A percentile compares a stretch with the other conserved stretches of the same genome.
These are phyloP conservation scores for Lepus oiostolus DNA, from an alignment of 2,797 vertebrate genomes.

Conservation along the genomic window DNA sequence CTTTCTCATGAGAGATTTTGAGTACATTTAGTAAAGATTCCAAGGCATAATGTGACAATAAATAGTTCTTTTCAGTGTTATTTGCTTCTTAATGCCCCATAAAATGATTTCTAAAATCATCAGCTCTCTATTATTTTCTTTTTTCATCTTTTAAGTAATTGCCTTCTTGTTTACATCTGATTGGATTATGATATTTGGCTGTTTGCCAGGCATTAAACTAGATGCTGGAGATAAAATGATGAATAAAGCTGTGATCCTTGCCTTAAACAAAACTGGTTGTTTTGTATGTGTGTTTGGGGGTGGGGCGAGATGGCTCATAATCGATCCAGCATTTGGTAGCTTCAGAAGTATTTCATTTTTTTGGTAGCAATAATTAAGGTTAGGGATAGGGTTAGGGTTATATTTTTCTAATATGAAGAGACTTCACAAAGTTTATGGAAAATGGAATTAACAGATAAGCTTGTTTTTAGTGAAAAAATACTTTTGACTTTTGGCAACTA, in stretches of 20 bases:
- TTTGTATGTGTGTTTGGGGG: too few species aligned
- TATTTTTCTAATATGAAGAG: neutral
- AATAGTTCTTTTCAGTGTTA: slow-evolving; percentile 58
- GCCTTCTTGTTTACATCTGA: slow-evolving; percentile 33
- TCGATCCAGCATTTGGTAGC: neutral
- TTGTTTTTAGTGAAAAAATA: too few species aligned
- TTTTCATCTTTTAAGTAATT: neutral
- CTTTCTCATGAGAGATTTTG: slow-evolving; percentile 56
- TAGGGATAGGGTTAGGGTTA: too few species aligned
- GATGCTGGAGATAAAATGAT: neutral
- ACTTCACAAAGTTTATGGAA: too few species aligned
- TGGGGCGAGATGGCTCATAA: neutral
- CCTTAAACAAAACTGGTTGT: neutral
- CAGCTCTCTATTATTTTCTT: neutral
- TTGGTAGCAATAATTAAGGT: neutral
- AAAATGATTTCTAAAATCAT: slow-evolving; percentile 34
- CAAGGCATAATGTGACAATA: slow-evolving; percentile 43
- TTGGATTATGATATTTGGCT: slow-evolving; percentile 1
- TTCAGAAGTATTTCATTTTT: neutral
- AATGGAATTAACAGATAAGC: too few species aligned
- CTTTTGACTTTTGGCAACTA: too few species aligned
- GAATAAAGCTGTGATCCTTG: neutral
- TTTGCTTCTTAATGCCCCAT: slow-evolving; percentile 55
- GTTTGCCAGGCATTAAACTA: neutral
- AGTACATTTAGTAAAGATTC: slow-evolving; percentile 46